Evolutionary conservation across 2,797 vertebrate species (phyloP).

Genomic region (Potorous gilbertii): DNA sequence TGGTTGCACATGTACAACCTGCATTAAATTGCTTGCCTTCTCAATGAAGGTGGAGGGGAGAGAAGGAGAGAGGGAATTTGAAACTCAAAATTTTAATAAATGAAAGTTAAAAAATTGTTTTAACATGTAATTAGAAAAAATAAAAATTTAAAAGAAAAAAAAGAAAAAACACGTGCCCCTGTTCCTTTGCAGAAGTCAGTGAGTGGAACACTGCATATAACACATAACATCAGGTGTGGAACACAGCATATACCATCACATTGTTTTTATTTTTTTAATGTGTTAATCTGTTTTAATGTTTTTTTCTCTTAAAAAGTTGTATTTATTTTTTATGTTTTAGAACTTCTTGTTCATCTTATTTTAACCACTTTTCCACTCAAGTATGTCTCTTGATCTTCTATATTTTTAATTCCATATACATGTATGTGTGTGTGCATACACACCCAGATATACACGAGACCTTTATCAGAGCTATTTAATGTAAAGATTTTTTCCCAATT

Average conservation of each 20-base stretch:
- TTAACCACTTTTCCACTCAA: neutral
- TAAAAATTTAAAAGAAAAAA: neutral
- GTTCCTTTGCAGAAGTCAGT: neutral
- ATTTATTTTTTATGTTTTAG: neutral
- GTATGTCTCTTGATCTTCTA: neutral
- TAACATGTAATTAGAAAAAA: neutral
- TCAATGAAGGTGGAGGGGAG: neutral
- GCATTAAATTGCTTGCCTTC: neutral
- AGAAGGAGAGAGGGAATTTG: neutral
- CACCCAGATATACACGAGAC: neutral
- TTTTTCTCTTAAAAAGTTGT: neutral
- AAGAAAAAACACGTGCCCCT: neutral
- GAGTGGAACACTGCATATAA: neutral
- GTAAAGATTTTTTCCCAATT: neutral
- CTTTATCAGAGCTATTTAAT: neutral
- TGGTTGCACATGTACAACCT: neutral
- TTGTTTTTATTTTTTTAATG: neutral
- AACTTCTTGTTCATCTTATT: neutral
- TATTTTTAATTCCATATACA: neutral
- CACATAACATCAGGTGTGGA: neutral
- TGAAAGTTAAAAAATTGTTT: neutral
- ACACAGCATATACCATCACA: neutral
- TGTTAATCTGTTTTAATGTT: neutral
- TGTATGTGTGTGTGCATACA: neutral
- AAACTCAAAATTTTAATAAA: no score